Base-by-base conservation (phyloP, 2,888 invertebrate species). In the Plagiodera versicolora region DNA sequence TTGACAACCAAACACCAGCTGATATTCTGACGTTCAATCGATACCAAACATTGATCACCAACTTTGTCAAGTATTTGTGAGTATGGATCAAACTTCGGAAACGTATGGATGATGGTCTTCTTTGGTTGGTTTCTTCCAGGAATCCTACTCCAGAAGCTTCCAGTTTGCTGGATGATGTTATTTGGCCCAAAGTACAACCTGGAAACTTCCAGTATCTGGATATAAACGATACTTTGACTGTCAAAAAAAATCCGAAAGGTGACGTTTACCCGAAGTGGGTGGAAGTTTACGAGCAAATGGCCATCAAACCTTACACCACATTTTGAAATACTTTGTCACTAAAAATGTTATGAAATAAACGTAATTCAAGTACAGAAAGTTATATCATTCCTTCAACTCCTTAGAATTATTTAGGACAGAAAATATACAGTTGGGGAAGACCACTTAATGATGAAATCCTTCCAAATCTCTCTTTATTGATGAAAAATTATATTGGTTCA, bases 111-210 rank as follows among this genome's bases (percentile, higher is more conserved):
- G n/a, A n/a, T n/a, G n/a, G n/a, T n/a, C n/a, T 20, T n/a, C 19
- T 17, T 24, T 48, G n/a, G 8, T 14, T 24, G 30, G 16, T 45
- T 55, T 47, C 28, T 64, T 64, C 10, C 18, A 70, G 70, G 48
- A 74, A 79, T 55, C 81, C 81, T 0, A 75, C 76, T 6, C 76
- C 77, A 5, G 49, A 64, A 0, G 55, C 49, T 17, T 52, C 52
- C 5, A 53, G 66, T 1, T 19, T 65, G 10, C 56, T 65, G 6
- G 46, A 64, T 9, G 56, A 64, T 32, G 44, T 65, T 17, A 58
- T 46, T 24, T 69, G 67, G 65, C 65, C 67, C 2, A 59, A 47
- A 55, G 55, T 67, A n/a, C 19, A 20, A n/a, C 47, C 60, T 1
- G 51, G 60, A 9, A 39, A 63, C 24, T 61, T 67, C 24, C 14